Evolutionary conservation across 2,797 vertebrate genomes (phyloP), one percentile per base, ranked within the genome.

Genomic region (Sebastes baramenuke): DNA sequence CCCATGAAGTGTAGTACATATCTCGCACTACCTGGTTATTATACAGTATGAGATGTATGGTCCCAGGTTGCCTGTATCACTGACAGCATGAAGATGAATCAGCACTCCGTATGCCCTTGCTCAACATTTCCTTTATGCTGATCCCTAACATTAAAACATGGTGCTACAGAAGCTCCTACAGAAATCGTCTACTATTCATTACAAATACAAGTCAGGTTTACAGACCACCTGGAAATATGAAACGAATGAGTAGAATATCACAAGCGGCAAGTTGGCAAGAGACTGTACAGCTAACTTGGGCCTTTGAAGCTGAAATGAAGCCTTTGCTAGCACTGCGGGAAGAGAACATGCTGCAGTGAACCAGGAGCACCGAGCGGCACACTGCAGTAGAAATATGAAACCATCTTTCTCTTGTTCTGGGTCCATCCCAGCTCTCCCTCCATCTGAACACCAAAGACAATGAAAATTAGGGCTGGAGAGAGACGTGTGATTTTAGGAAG

Each of bases 331-430:
- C 81, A 88, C 87, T 90, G 89, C 90, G 84, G 86, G 59, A 75
- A 86, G 42, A 82, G 77, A 86, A 75, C 68, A 75, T 79, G 82
- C 81, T 89, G 90, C 92, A 91, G 90, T 89, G 75, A 78, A 81
- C 73, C 75, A 72, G 52, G 78, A 87, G 81, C 74, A 73, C 42
- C n/a, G 29, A 87, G 67, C 54, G 4, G 71, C 70, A 79, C 68
- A 90, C 88, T 93, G 93, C 93, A 94, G 92, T 18, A 88, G 92
- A 93, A 93, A 94, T 84, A 81, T 88, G 88, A 94, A 89, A 93
- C 92, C 85, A 72, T 85, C 83, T 82, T 72, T 74, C 67, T 72
- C 56, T 68, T 72, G 72, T 65, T 82, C 70, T 67, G 38, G 24
- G 58, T 80, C 60, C 58, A 78, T 55, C 81, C 25, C n/a, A 32